Evolutionary conservation across 2,888 invertebrate species (phyloP).

Genomic region (Orgyia antiqua): DNA sequence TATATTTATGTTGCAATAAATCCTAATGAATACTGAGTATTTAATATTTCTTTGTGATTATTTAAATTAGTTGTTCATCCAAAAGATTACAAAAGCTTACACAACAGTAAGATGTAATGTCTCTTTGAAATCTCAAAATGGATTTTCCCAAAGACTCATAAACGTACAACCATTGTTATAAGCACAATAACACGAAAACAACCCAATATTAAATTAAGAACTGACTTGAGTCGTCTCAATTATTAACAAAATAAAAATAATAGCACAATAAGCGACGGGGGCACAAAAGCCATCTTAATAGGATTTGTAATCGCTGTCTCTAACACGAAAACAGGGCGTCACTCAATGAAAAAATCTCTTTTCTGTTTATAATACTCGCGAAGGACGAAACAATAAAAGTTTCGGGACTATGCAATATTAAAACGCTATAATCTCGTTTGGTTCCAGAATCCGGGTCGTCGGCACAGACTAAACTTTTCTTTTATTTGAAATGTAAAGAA

Average conservation of each 20-base stretch:
- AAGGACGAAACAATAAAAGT: slow-evolving; percentile 67
- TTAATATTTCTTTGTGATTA: too few species aligned
- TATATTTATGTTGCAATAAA: too few species aligned
- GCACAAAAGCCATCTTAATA: slow-evolving; percentile 53
- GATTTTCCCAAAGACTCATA: neutral
- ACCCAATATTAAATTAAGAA: slow-evolving; percentile 55
- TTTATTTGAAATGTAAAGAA: slow-evolving; percentile 59
- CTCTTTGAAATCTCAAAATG: too few species aligned
- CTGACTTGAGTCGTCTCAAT: slow-evolving; percentile 56
- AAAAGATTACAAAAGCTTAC: too few species aligned
- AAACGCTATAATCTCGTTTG: slow-evolving; percentile 65
- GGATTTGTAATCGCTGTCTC: slow-evolving; percentile 56
- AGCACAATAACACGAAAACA: slow-evolving; percentile 51
- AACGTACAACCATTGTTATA: slow-evolving; percentile 25
- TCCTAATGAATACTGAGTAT: too few species aligned
- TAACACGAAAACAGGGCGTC: slow-evolving; percentile 49
- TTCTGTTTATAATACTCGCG: slow-evolving; percentile 56
- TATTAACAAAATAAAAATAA: slow-evolving; percentile 52
- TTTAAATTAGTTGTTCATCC: too few species aligned
- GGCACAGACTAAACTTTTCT: slow-evolving; percentile 44
- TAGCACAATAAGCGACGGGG: slow-evolving; percentile 39
- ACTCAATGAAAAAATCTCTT: slow-evolving; percentile 59
- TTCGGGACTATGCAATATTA: slow-evolving; percentile 62
- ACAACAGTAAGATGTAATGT: too few species aligned
- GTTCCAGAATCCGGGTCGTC: slow-evolving; percentile 43